Evolutionary conservation across 1,140 invertebrate genomes (phyloP), one percentile per base, ranked within the genome.

Genomic region (Drosophila ambigua): DNA sequence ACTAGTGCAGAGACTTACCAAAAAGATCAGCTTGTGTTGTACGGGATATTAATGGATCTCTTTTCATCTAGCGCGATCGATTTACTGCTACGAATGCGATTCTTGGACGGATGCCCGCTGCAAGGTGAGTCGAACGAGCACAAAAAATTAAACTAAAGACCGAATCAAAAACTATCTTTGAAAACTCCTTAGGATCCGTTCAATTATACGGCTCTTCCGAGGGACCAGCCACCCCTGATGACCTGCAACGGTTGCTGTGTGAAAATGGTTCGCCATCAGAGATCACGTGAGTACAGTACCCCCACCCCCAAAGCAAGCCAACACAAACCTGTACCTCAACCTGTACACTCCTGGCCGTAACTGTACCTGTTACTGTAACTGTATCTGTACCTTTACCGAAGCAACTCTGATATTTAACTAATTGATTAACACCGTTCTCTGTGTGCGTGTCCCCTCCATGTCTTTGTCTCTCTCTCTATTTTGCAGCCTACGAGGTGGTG

Each of bases 41-140:
- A 24, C 16, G 9, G 7, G 48, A 49, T 31, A 71, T 6, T 78
- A 73, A 79, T 65, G 54, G 39, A 6, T 72, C 41, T 90, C 11
- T 59, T 68, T 78, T 48, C 44, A 50, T 65, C 59, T 93, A 97
- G 96, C 96, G 67, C 95, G 96, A 65, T 95, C 96, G 45, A 96
- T 98, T 77, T 97, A 97, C 92, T 98, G 97, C 92, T 98, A 98
- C 92, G 97, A 98, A 92, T 98, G 97, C 91, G 96, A 98, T 92
- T 97, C 96, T 72, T 97, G 96, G 95, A 96, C 95, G 41, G 96
- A 98, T 93, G 93, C 95, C 16, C 93, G 96, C 51, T 98, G 97
- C 92, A 97, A 96, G 90, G 72, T 75, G 26, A 39, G 26, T 35
- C 20, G 20, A 20, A 20, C 20, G 20, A 20, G 20, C 20, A 20